Evolutionary conservation across 1,140 invertebrate species (phyloP), one percentile per base, ranked within the genome.

Genomic region (Bombus difficillimus): DNA sequence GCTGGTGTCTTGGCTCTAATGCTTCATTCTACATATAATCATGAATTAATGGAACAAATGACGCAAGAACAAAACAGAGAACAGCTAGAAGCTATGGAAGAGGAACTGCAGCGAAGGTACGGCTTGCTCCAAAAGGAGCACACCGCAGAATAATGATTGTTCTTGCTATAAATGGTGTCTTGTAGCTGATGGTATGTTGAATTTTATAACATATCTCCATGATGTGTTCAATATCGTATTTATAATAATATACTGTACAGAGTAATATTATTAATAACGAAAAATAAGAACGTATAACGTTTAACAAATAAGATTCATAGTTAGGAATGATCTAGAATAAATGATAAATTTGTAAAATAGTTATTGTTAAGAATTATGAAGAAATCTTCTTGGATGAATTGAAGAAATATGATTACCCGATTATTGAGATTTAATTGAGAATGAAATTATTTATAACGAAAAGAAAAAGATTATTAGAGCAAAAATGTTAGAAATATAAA

Each of bases 11-110:
- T 99, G 5, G 98, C 98, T 0, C 95, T 99, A 0, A 98, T 99
- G 97, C 94, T 99, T 25, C 98, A 99, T 93, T 99, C 98, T 1
- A 99, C 98, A 0, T 98, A 98, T 91, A 98, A 99, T 94, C 98
- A 99, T 92, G 98, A 99, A 91, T 96, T 98, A 2, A 97, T 98
- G 96, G 98, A 98, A 90, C 95, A 96, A 87, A 95, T 96, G 92
- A 95, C 95, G 0, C 94, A 95, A 81, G 94, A 95, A 88, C 94
- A 95, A 75, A 95, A 87, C 62, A 92, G 93, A 41, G 93, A 95
- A 87, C 94, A 95, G 39, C 84, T 94, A n/a, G 92, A 94, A 79
- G 94, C 94, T 3, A 95, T 95, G 92, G 94, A 95, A 62, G 94
- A 95, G 59, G 94, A 95, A 88, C 74, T 95, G 34, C 93, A 94